These are phyloP conservation scores for Ancistrus triradiatus DNA, from an alignment of 2,113 vertebrate genomes.

Conservation along the genomic window DNA sequence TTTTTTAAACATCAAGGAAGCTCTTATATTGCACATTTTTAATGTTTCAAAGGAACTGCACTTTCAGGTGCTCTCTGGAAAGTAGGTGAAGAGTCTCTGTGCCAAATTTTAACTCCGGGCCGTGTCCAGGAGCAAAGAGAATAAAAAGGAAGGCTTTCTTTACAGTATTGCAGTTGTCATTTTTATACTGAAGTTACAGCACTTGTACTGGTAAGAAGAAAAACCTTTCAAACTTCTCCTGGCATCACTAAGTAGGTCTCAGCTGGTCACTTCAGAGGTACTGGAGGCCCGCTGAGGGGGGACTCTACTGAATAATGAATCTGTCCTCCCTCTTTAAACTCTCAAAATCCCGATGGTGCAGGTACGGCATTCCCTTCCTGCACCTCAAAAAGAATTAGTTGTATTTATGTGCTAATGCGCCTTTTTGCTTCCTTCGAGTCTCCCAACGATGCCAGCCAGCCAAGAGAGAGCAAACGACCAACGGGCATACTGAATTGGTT, in stretches of 20 bases:
- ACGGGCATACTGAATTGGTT: conserved; percentile 20
- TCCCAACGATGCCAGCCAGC: conserved; percentile 2
- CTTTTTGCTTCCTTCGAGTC: conserved; percentile 28
- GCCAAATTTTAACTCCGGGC: conserved; percentile 38
- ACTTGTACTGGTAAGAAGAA: neutral
- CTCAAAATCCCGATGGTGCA: conserved; percentile 26
- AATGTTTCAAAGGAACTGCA: neutral
- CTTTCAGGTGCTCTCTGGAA: neutral
- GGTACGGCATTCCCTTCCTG: neutral
- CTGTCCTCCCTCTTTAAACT: conserved; percentile 13
- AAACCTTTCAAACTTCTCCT: neutral
- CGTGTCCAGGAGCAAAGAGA: conserved; percentile 14
- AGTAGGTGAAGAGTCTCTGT: conserved; percentile 12
- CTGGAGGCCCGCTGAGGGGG: conserved; percentile 16
- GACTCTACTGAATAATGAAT: conserved; percentile 25
- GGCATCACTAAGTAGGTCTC: conserved; percentile 18
- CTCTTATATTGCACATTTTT: neutral
- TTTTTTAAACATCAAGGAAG: neutral
- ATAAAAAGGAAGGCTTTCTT: too few relatives aligned
- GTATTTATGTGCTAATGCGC: conserved; percentile 52
- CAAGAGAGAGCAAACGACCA: conserved; percentile 10
- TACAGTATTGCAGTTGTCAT: too few relatives aligned
- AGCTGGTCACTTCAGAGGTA: conserved; percentile 17
- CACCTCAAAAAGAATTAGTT: conserved; percentile 13
- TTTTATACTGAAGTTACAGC: too few relatives aligned